These are phyloP conservation scores for Artemia franciscana DNA, from an alignment of 1,140 invertebrate species.

Conservation along the genomic window DNA sequence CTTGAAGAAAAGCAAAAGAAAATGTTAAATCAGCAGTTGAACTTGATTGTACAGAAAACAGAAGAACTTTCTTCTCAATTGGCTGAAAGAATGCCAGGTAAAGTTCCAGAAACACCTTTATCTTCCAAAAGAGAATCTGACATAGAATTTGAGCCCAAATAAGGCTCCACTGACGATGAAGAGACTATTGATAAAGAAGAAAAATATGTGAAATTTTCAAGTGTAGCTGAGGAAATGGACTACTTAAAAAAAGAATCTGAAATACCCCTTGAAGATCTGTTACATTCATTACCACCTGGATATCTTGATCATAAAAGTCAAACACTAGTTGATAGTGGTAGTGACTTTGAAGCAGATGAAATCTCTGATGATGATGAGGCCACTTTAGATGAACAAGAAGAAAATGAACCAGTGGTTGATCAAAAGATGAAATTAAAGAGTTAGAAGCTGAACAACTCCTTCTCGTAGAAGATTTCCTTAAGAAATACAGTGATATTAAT, in stretches of 20 bases:
- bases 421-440: constrained; percentile 45
- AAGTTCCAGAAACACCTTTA: not conserved
- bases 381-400: constrained; percentile 59
- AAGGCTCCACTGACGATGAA: constrained; percentile 68
- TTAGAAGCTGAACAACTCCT: constrained; percentile 50
- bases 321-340: not conserved
- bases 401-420: constrained; percentile 37
- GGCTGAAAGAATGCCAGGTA: constrained; percentile 39
- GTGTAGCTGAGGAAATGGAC: constrained; percentile 70
- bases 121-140: constrained; percentile 9
- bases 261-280: constrained; percentile 67
- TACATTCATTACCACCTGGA: constrained; percentile 44
- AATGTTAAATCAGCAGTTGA: constrained; percentile 85
- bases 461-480: constrained; percentile 46
- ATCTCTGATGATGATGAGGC: constrained; percentile 61
- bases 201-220: constrained; percentile 31
- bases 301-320: constrained; percentile 39
- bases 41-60: constrained; percentile 94
- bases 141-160: constrained; percentile 52
- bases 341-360: constrained; percentile 32
- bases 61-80: constrained; percentile 86
- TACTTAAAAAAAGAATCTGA: constrained; percentile 68
- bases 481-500: constrained; percentile 33
- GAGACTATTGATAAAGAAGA: constrained; percentile 79
- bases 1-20: constrained; percentile 85